Conservation (phyloP, 2,797 vertebrate species). For the Lutjanus campechanus region DNA sequence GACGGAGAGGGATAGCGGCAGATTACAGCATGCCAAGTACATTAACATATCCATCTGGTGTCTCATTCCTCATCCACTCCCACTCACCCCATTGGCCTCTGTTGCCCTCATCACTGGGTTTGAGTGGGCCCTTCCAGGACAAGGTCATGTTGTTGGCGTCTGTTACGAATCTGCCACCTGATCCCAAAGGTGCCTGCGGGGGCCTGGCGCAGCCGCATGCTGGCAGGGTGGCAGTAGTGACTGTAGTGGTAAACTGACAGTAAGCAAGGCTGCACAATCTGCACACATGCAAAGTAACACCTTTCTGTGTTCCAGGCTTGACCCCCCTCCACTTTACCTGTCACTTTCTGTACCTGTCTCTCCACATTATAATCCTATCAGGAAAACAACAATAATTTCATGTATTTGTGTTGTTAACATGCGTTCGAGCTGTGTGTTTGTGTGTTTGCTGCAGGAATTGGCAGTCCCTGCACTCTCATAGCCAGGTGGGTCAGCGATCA, state of each 20-base stretch:
- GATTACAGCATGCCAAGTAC: slow-evolving; percentile 76
- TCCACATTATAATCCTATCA: not conserved
- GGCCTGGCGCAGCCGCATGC: slow-evolving; percentile 50
- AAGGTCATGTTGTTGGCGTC: slow-evolving; percentile 83
- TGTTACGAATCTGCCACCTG: slow-evolving; percentile 81
- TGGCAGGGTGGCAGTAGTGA: slow-evolving; percentile 53
- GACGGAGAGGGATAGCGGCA: slow-evolving; percentile 43
- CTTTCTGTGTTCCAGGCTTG: slow-evolving; percentile 6
- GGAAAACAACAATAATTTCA: not conserved
- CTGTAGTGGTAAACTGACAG: slow-evolving; percentile 44
- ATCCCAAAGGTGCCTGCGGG: slow-evolving; percentile 75
- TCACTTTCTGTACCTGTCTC: not conserved
- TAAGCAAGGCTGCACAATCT: slow-evolving; percentile 50
- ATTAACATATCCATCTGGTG: slow-evolving; percentile 88
- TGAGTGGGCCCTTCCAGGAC: slow-evolving; percentile 66
- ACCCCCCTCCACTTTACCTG: too few relatives aligned
- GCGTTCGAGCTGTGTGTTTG: not conserved
- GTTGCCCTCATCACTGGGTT: slow-evolving; percentile 65
- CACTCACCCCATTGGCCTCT: slow-evolving; percentile 66
- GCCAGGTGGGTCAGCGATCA: slow-evolving; percentile 22
- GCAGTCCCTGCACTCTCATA: slow-evolving; percentile 5
- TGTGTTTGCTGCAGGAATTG: slow-evolving; percentile 15
- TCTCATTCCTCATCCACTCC: slow-evolving; percentile 74
- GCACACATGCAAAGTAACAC: slow-evolving; percentile 41
- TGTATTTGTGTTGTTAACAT: not conserved